Conservation (phyloP, 2,888 invertebrate species). For the Eilema sororculum region DNA sequence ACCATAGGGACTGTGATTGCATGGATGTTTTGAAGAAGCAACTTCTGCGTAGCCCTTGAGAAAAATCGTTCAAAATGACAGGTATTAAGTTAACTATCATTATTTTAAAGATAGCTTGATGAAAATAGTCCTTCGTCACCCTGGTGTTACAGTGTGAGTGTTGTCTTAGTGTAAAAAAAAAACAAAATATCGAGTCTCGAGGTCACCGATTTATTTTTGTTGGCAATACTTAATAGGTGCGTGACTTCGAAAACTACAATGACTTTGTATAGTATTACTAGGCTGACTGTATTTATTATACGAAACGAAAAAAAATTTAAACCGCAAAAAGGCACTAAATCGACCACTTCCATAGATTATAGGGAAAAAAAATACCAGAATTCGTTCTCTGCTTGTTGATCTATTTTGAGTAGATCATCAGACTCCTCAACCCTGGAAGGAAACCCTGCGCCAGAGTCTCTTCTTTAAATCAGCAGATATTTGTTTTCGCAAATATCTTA, state of each 20-base stretch:
- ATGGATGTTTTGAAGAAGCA: background rate
- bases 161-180: background rate
- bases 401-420: too few relatives aligned
- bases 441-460: too few relatives aligned
- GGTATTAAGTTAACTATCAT: background rate
- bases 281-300: too few relatives aligned
- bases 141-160: background rate
- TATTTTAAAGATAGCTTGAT: background rate
- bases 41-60: constrained; percentile 2
- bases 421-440: too few relatives aligned
- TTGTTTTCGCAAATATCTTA: too few relatives aligned
- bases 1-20: constrained; percentile 1
- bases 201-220: background rate
- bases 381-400: too few relatives aligned
- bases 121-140: background rate
- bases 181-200: background rate
- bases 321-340: too few relatives aligned
- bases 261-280: background rate
- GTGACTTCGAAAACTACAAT: background rate
- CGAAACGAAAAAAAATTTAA: too few relatives aligned
- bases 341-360: too few relatives aligned
- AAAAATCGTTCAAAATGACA: background rate
- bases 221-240: too few relatives aligned
- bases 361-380: too few relatives aligned
- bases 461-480: background rate